phyloP scores from a whole-genome alignment of 2,888 invertebrate species.

The Podabrus alpinus region DNA sequence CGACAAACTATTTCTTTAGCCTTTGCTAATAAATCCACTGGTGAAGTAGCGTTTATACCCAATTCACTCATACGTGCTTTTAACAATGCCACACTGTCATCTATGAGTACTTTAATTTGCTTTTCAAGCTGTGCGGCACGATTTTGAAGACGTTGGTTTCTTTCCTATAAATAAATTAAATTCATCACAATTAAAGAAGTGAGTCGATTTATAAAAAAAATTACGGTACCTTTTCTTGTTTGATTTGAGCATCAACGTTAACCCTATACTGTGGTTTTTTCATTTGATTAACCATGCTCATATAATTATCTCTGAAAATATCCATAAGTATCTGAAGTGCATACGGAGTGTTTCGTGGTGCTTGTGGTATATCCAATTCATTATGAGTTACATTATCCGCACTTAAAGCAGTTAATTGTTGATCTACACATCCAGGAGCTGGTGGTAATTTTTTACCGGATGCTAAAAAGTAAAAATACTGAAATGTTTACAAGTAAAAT shows the following conservation, averaged over 20 bases:
- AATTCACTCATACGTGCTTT: constrained; percentile 91
- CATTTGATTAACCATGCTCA: constrained; percentile 84
- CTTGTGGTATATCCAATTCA: constrained; percentile 80
- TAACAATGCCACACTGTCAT: constrained; percentile 86
- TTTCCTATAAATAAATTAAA: constrained; percentile 62
- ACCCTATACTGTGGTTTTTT: constrained; percentile 75
- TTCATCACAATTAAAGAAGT: not conserved
- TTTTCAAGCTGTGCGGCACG: constrained; percentile 90
- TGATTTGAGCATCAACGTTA: constrained; percentile 75
- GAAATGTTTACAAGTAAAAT: not conserved
- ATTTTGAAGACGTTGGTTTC: constrained; percentile 79
- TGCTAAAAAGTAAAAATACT: constrained; percentile 45
- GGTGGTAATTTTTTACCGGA: constrained; percentile 77
- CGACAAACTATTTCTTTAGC: constrained; percentile 91
- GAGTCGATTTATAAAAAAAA: not conserved
- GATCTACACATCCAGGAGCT: constrained; percentile 90
- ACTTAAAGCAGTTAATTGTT: constrained; percentile 79
- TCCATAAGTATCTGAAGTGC: constrained; percentile 86
- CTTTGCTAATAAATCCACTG: constrained; percentile 81
- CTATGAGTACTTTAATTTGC: constrained; percentile 88
- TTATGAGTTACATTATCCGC: constrained; percentile 73
- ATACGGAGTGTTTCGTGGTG: constrained; percentile 80
- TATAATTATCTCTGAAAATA: constrained; percentile 82
- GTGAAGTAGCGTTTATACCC: constrained; percentile 84
- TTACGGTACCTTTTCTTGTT: constrained; percentile 70